Evolutionary conservation across 2,888 invertebrate species (phyloP).

Genomic region (Falcaria lacertinaria): DNA sequence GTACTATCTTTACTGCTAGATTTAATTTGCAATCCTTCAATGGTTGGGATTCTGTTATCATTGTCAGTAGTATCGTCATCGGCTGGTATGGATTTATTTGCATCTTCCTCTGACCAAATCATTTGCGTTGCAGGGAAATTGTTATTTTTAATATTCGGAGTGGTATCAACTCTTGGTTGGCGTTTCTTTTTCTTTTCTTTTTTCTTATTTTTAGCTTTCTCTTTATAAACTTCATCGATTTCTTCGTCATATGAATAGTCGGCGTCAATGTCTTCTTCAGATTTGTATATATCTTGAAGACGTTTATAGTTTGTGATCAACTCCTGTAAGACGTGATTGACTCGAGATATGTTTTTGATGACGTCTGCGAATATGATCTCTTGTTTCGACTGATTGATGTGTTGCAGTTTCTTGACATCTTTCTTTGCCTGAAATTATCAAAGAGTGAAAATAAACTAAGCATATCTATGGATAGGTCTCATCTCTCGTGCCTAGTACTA

Average conservation of each 20-base stretch:
- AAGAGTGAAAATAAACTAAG: no score
- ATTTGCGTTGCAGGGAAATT: conserved; percentile 28
- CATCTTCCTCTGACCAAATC: conserved; percentile 22
- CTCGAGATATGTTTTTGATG: conserved; percentile 51
- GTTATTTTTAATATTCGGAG: conserved; percentile 1
- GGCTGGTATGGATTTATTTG: not conserved
- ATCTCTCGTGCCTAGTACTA: no score
- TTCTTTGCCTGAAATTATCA: conserved; percentile 15
- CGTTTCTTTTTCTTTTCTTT: not conserved
- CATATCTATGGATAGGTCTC: no score
- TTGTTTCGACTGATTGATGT: not conserved
- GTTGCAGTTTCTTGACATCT: not conserved
- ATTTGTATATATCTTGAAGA: conserved; percentile 38
- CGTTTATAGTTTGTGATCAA: conserved; percentile 50
- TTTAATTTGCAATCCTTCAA: not conserved
- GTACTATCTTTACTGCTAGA: conserved; percentile 4
- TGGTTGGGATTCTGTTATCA: not conserved
- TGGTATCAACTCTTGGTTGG: not conserved
- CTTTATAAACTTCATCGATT: conserved; percentile 20
- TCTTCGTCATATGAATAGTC: conserved; percentile 24
- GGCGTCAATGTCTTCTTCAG: conserved; percentile 24
- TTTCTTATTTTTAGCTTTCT: conserved; percentile 5
- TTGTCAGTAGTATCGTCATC: conserved; percentile 8
- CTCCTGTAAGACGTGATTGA: conserved; percentile 46
- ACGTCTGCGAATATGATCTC: conserved; percentile 30